Evolutionary conservation across 2,113 vertebrate species (phyloP), one percentile per base, ranked within the genome.

Genomic region (Malurus elegans): DNA sequence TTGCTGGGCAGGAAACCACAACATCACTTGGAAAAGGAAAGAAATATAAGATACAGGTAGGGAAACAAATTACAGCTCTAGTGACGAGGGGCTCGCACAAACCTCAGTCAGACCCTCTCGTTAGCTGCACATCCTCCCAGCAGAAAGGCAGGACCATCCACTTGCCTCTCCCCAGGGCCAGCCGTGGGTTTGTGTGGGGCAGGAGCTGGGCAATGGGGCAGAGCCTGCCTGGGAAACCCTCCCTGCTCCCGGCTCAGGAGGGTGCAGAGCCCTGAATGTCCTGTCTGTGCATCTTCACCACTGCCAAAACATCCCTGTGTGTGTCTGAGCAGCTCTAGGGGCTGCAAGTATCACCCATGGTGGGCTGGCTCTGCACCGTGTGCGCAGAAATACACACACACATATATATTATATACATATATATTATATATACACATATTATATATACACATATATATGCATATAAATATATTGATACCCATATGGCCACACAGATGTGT

Each of bases 221-320:
- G 25, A 0, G 0, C 29, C 24, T 1, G 0, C 24, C 40, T 60
- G 24, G 2, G 65, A 23, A 57, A 6, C 56, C 28, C 47, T 38
- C 3, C 0, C 31, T 72, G 73, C 4, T 7, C 4, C 26, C 51
- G 50, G 86, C 54, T 21, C 38, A 28, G n/a, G 12, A 5, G 23
- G 29, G 21, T 60, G 20, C 56, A 89, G 13, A 10, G 29, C 80
- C 83, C 28, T 8, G 8, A 21, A 19, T 12, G 40, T 48, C n/a
- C 58, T 75, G 47, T 4, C 42, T 5, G 5, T 15, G n/a, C 3
- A 7, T 29, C 17, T n/a, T 6, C 17, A 14, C 23, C 47, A 31
- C 60, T 26, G 6, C 38, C 38, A 36, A 23, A 72, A 2, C 34
- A 5, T 1, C 40, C 18, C 7, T 0, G 3, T 10, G 7, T 20